A percentile compares a stretch with the other conserved stretches of the same genome.
Conservation (phyloP, 1,140 invertebrate species). For the Microplitis demolitor region DNA sequence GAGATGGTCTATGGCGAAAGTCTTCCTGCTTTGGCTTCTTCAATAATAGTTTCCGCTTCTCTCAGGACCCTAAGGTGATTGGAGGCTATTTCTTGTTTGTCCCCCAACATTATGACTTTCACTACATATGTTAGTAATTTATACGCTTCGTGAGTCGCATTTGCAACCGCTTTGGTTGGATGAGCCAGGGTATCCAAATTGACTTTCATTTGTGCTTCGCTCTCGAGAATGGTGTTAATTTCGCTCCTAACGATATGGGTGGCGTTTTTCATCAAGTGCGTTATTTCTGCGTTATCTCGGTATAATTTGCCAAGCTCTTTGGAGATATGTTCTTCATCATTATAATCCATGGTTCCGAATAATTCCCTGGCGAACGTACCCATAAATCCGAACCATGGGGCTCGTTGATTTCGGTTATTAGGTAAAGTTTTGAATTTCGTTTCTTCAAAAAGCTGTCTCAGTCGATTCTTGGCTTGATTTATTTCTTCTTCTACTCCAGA, state of each 20-base stretch:
- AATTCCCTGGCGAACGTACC: neutral
- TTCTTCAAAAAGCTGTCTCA: neutral
- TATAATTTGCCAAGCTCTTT: neutral
- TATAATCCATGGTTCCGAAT: constrained; percentile 5
- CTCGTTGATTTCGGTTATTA: neutral
- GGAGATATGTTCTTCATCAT: neutral
- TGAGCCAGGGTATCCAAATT: too few species aligned
- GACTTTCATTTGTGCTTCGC: too few species aligned
- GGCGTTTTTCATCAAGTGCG: neutral
- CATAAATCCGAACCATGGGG: neutral
- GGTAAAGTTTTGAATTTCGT: neutral
- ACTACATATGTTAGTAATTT: too few species aligned
- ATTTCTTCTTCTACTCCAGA: neutral
- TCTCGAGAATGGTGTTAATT: neutral
- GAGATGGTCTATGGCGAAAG: too few species aligned
- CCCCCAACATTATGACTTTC: too few species aligned
- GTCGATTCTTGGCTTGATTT: neutral
- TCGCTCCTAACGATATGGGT: neutral
- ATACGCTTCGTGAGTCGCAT: too few species aligned
- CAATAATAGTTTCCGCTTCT: too few species aligned
- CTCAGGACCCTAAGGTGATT: too few species aligned
- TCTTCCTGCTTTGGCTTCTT: too few species aligned
- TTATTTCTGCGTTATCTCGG: neutral
- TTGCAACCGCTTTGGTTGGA: too few species aligned
- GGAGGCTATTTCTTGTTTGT: too few species aligned